These are phyloP conservation scores for Fragum sueziense DNA, from an alignment of 2,888 invertebrate genomes.

Conservation along the genomic window DNA sequence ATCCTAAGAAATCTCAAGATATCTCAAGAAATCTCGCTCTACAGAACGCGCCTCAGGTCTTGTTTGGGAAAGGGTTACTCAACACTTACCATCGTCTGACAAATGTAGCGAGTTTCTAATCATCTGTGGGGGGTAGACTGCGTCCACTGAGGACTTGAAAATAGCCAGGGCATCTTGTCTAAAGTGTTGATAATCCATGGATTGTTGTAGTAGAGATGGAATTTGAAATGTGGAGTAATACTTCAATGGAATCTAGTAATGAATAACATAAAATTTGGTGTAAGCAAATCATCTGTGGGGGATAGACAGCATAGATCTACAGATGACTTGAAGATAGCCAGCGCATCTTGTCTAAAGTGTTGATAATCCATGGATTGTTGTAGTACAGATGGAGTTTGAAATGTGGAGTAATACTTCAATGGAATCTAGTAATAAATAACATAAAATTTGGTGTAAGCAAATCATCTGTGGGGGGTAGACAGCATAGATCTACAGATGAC, in stretches of 20 bases:
- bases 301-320: conserved; percentile 75
- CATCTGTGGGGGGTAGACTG: conserved; percentile 77
- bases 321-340: conserved; percentile 70
- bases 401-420: neutral
- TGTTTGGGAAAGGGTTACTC: too few relatives aligned
- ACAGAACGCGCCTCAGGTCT: too few relatives aligned
- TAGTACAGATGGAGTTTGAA: conserved; percentile 15
- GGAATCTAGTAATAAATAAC: neutral
- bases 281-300: too few relatives aligned
- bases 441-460: too few relatives aligned
- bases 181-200: conserved; percentile 36
- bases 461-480: too few relatives aligned
- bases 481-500: too few relatives aligned
- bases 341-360: conserved; percentile 49
- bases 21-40: too few relatives aligned
- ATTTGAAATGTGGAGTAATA: neutral
- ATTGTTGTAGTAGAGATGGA: conserved; percentile 21
- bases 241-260: neutral
- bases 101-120: conserved; percentile 62
- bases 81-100: conserved; percentile 38
- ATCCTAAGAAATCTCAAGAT: too few relatives aligned
- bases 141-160: conserved; percentile 70
- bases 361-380: conserved; percentile 35
- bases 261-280: too few relatives aligned
- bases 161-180: conserved; percentile 62